These are phyloP conservation scores for Pagrus major DNA, from an alignment of 2,113 vertebrate genomes.

Conservation along the genomic window DNA sequence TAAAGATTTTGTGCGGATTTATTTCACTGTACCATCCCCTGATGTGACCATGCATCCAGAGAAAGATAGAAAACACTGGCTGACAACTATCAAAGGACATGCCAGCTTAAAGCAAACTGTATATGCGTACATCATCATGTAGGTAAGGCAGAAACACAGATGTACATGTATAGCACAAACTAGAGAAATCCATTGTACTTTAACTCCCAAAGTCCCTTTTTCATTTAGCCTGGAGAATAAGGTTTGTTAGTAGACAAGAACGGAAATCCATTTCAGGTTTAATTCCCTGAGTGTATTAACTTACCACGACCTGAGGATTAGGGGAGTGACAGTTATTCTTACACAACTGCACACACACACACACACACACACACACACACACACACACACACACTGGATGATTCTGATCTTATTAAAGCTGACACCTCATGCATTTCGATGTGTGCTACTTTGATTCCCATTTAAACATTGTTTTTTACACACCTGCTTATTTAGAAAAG, in stretches of 20 bases:
- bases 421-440: constrained; percentile 16
- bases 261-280: constrained; percentile 23
- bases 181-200: neutral
- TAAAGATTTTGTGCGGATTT: neutral
- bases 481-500: neutral
- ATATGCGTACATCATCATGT: neutral
- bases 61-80: neutral
- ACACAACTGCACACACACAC: neutral
- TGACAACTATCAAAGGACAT: neutral
- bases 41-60: neutral
- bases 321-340: constrained; percentile 6
- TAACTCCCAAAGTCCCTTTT: neutral
- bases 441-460: neutral
- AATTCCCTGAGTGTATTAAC: constrained; percentile 45
- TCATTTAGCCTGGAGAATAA: neutral
- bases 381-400: neutral
- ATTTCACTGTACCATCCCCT: neutral
- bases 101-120: neutral
- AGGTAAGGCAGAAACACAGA: neutral
- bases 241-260: constrained; percentile 9
- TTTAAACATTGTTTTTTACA: neutral
- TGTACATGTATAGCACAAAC: neutral
- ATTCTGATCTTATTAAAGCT: constrained; percentile 30
- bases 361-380: neutral
- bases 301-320: constrained; percentile 26